Percentiles rank a stretch among this genome's conserved stretches.
Evolutionary conservation across 2,113 vertebrate genomes (phyloP).

Genomic region (Delphinapterus leucas): DNA sequence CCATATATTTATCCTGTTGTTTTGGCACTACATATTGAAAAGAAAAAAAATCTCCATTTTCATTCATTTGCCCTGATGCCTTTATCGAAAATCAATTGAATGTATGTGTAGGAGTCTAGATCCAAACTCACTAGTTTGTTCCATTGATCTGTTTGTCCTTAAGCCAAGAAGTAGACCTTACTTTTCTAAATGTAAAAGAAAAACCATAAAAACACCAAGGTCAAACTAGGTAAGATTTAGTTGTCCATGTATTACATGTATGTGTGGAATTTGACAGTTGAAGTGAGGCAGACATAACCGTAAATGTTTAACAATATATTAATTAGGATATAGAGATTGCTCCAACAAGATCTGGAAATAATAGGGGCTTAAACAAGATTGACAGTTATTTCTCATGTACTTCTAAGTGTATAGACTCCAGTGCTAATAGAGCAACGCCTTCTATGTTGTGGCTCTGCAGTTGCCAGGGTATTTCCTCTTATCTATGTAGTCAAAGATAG

Average conservation of each 20-base stretch:
- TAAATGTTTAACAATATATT: not conserved
- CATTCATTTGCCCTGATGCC: not conserved
- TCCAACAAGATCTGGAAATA: not conserved
- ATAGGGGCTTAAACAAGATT: not conserved
- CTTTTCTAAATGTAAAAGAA: constrained; percentile 9
- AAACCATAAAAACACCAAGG: not conserved
- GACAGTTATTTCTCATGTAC: not conserved
- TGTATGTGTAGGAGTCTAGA: not conserved
- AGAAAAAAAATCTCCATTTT: not conserved
- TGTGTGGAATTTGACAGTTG: not conserved
- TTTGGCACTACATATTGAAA: not conserved
- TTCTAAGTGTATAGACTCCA: not conserved
- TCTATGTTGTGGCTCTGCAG: not conserved
- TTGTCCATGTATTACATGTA: not conserved
- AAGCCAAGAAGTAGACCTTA: not conserved
- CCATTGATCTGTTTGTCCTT: not conserved
- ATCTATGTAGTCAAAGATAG: not conserved
- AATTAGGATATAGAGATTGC: not conserved
- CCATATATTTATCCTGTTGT: not conserved
- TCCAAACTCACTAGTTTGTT: not conserved
- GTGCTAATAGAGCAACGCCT: not conserved
- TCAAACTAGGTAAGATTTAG: not conserved
- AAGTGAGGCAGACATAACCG: not conserved
- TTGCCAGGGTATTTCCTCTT: not conserved
- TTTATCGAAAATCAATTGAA: not conserved